Evolutionary conservation across 2,888 invertebrate genomes (phyloP).

Genomic region (Lasioglossum marginatum): DNA sequence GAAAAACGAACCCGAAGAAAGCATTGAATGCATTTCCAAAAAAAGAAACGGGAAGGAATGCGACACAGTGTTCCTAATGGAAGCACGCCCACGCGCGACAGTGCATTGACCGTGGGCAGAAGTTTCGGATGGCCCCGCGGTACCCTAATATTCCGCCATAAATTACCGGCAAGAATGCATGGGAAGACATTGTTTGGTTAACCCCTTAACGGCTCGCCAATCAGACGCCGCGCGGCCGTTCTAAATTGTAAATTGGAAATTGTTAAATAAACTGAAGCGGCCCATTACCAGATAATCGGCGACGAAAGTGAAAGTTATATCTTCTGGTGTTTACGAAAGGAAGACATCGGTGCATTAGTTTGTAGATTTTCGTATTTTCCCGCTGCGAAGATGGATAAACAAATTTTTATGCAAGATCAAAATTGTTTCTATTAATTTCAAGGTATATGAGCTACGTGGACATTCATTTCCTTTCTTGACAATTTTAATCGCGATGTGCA

Average conservation of each 20-base stretch:
- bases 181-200: constrained; percentile 54
- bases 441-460: too few species aligned
- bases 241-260: constrained; percentile 14
- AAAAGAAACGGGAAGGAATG: constrained; percentile 45
- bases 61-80: constrained; percentile 53
- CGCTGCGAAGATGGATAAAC: neutral
- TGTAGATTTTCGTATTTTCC: neutral
- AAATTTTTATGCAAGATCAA: neutral
- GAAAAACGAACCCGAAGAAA: constrained; percentile 3
- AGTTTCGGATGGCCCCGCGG: constrained; percentile 55
- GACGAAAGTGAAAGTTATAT: neutral
- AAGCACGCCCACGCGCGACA: constrained; percentile 57
- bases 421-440: neutral
- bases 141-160: constrained; percentile 64
- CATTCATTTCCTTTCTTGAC: neutral
- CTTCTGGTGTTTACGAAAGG: neutral
- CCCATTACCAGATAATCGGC: neutral
- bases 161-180: constrained; percentile 59
- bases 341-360: neutral
- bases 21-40: constrained; percentile 18
- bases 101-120: constrained; percentile 58
- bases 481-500: neutral
- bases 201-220: constrained; percentile 51
- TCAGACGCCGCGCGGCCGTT: constrained; percentile 38
- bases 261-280: neutral